A percentile compares a stretch with the other conserved stretches of the same genome.
Conservation (phyloP, 2,888 invertebrate genomes). For the Charanyca ferruginea region DNA sequence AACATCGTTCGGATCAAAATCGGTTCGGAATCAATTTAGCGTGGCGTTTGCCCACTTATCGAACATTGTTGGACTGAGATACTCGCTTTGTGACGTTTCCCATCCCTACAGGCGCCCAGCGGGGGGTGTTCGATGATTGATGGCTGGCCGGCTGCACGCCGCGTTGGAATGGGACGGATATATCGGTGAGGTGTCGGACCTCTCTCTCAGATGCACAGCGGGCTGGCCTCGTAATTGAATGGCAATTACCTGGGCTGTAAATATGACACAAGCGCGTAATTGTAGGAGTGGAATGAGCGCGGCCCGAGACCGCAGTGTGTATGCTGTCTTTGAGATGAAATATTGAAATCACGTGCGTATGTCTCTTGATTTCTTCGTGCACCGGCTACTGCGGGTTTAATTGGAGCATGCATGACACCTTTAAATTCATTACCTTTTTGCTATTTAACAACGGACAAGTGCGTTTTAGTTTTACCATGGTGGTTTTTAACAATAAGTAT, state of each 20-base stretch:
- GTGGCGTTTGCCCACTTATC: conserved; percentile 89
- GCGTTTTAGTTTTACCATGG: conserved; percentile 44
- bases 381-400: conserved; percentile 59
- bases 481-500: conserved; percentile 51
- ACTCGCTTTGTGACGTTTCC: conserved; percentile 86
- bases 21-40: conserved; percentile 87
- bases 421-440: conserved; percentile 53
- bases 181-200: conserved; percentile 68
- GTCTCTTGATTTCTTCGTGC: conserved; percentile 71
- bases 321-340: conserved; percentile 85
- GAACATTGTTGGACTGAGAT: conserved; percentile 85
- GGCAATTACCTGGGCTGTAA: conserved; percentile 91
- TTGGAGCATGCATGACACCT: conserved; percentile 46
- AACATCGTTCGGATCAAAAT: conserved; percentile 80
- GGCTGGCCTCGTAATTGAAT: conserved; percentile 90
- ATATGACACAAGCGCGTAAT: conserved; percentile 91
- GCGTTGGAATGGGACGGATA: conserved; percentile 73
- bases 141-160: conserved; percentile 85
- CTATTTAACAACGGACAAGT: too few relatives aligned
- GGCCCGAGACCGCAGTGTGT: conserved; percentile 84
- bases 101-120: conserved; percentile 87
- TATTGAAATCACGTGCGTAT: conserved; percentile 83
- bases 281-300: conserved; percentile 88
- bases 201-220: conserved; percentile 81
- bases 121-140: conserved; percentile 90